Conservation (phyloP, 2,113 vertebrate genomes). For the Seriola quinqueradiata region DNA sequence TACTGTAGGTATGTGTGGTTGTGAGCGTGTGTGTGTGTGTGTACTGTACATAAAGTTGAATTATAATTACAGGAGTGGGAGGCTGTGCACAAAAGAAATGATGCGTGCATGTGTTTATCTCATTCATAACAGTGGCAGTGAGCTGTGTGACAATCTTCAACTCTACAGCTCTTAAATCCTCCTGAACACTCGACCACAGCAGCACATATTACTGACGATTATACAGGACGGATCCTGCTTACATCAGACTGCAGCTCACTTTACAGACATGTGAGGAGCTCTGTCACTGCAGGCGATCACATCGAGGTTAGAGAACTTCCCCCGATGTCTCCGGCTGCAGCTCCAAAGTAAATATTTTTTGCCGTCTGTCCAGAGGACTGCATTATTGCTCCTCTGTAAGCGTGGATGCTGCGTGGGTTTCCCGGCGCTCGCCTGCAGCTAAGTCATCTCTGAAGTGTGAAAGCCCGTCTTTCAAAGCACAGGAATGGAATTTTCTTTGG, state of each 20-base stretch:
- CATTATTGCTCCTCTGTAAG: conserved; percentile 63
- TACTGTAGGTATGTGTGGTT: not conserved
- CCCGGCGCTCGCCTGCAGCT: conserved; percentile 65
- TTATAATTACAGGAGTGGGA: conserved; percentile 16
- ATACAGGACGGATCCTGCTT: not conserved
- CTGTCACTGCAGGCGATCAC: conserved; percentile 47
- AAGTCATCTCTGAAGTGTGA: conserved; percentile 76
- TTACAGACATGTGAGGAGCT: conserved; percentile 31
- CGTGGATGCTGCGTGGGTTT: conserved; percentile 56
- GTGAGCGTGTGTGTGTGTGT: not conserved
- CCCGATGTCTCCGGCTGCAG: conserved; percentile 25
- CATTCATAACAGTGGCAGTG: not conserved
- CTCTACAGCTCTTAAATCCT: conserved; percentile 1
- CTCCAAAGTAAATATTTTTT: conserved; percentile 45
- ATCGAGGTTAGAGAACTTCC: conserved; percentile 58
- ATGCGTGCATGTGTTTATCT: not conserved
- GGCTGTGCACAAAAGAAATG: not conserved
- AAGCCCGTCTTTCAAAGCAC: conserved; percentile 73
- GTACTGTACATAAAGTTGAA: not conserved
- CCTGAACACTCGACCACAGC: conserved; percentile 1
- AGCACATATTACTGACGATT: conserved; percentile 2
- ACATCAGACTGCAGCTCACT: conserved; percentile 32
- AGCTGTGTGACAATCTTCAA: conserved; percentile 8
- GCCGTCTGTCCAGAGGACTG: conserved; percentile 48
- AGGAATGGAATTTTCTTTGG: conserved; percentile 71